These are phyloP conservation scores for Etheostoma cragini DNA, from an alignment of 2,113 vertebrate genomes.

Conservation along the genomic window DNA sequence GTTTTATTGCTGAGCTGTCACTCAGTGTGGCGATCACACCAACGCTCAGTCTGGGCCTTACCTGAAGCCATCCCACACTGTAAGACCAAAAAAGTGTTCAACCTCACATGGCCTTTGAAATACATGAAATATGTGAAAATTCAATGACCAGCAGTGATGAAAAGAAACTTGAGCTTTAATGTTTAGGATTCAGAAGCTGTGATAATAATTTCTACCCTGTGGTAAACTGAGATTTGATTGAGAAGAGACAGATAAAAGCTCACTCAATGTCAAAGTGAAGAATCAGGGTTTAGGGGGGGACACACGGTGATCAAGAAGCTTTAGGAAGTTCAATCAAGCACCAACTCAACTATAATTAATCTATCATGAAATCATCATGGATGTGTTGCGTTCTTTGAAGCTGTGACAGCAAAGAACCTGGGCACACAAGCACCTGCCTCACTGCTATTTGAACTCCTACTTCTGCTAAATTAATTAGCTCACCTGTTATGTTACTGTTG, in stretches of 20 bases:
- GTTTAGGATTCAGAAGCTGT: conserved; percentile 58
- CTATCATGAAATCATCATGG: conserved; percentile 56
- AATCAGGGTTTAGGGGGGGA: conserved; percentile 19
- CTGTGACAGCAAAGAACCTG: conserved; percentile 11
- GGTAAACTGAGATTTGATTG: conserved; percentile 49
- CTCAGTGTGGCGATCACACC: conserved; percentile 51
- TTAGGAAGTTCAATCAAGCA: conserved; percentile 53
- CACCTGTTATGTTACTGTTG: background rate
- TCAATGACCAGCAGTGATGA: conserved; percentile 35
- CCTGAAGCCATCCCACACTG: conserved; percentile 35
- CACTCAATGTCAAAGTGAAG: conserved; percentile 24
- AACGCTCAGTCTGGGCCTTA: conserved; percentile 32
- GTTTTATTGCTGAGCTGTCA: conserved; percentile 33
- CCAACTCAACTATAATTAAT: conserved; percentile 35
- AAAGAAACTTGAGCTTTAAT: conserved; percentile 49
- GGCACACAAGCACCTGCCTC: conserved; percentile 6
- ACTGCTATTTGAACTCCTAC: background rate
- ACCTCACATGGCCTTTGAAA: conserved; percentile 51
- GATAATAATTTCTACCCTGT: conserved; percentile 51
- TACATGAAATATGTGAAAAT: conserved; percentile 41
- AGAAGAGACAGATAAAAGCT: conserved; percentile 8
- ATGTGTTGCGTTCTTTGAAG: conserved; percentile 56
- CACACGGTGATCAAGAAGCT: conserved; percentile 39
- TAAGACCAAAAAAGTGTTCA: conserved; percentile 44
- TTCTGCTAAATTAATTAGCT: background rate